phyloP scores from a whole-genome alignment of 2,888 invertebrate species.

The Mesoligia furuncula region DNA sequence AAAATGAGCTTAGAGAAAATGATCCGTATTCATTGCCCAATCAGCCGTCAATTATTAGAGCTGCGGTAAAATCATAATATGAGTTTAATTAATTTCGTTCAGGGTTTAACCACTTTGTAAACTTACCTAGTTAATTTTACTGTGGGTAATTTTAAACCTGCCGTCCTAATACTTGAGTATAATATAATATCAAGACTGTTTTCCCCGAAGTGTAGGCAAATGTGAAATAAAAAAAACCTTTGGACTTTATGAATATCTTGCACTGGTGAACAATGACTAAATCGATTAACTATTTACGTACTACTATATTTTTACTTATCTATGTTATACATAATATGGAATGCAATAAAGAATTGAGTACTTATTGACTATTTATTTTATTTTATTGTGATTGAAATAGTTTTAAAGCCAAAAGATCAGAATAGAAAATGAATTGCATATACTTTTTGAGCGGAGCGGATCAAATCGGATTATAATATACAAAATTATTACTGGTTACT shows the following conservation, averaged over 20 bases:
- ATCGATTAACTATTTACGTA: neutral
- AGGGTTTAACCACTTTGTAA: constrained; percentile 16
- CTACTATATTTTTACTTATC: too few relatives aligned
- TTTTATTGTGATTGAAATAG: neutral
- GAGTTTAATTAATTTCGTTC: constrained; percentile 31
- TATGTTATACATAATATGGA: too few relatives aligned
- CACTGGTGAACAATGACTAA: neutral
- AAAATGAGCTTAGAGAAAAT: constrained; percentile 31
- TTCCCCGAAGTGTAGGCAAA: neutral
- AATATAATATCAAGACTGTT: neutral
- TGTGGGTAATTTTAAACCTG: constrained; percentile 18
- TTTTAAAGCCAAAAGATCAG: neutral
- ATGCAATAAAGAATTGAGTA: too few relatives aligned
- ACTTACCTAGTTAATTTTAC: constrained; percentile 16
- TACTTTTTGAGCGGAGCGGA: constrained; percentile 18
- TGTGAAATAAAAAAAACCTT: neutral
- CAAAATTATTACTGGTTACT: neutral
- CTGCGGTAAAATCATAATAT: constrained; percentile 20
- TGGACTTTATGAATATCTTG: neutral
- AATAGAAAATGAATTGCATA: constrained; percentile 1
- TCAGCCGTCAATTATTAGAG: constrained; percentile 32
- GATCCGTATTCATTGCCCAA: constrained; percentile 44
- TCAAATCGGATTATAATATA: constrained; percentile 4
- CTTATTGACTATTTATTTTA: neutral
- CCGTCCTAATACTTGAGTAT: neutral